Evolutionary conservation across 2,888 invertebrate genomes (phyloP), one percentile per base, ranked within the genome.

Genomic region (Eucera pruinosa): DNA sequence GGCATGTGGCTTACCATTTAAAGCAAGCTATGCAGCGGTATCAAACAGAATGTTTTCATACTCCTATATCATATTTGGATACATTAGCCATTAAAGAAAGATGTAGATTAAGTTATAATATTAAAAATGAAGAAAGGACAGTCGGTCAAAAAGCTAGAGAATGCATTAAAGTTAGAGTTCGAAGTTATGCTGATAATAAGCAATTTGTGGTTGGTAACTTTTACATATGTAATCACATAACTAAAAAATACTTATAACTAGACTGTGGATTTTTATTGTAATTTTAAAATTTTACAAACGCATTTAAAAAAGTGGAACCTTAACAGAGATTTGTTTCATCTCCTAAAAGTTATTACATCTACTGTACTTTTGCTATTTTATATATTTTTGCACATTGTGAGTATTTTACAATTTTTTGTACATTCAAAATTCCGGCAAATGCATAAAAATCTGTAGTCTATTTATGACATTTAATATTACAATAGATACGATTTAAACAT

Each of bases 11-110:
- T 65, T 91, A 92, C 76, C 89, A 92, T 67, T 83, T 93, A 27
- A 92, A 93, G 62, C 90, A 92, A 72, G 92, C 93, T 5, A 89
- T 93, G 87, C 88, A 91, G 65, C 91, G 91, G 91, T 90, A 92
- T 67, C 90, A 89, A 41, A 92, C 92, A 67, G 91, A 91, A 76
- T 91, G 89, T 67, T 90, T 89, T 78, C 90, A 92, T 78, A 92
- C 92, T 82, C 92, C 92, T 25, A 89, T 93, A 78, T 91, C 92
- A 2, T 91, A 91, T 81, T 80, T 93, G 54, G 93, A 93, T 71
- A 90, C 89, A 11, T 84, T 91, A 71, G 86, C 90, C 7, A 91
- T 93, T n/a, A 93, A 93, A 78, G 91, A 92, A 84, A 86, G 88
- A 69, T 93, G 93, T 80, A 89, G 91, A 57, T 83, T 93, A 36